phyloP scores from a whole-genome alignment of 2,113 vertebrate genomes.

The Protobothrops mucrosquamatus region DNA sequence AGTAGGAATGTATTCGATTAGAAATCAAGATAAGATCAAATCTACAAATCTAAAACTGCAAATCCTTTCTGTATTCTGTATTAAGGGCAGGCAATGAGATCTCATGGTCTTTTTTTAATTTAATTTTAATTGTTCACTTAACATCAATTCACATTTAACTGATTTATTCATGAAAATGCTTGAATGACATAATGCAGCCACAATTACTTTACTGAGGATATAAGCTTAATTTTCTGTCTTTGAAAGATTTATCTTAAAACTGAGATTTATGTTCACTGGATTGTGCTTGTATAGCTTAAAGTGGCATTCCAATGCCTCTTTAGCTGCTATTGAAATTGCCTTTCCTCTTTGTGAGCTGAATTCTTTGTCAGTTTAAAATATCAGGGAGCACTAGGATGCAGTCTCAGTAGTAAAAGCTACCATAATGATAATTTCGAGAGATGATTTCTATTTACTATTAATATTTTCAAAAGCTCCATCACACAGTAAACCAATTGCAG shows the following conservation, averaged over 20 bases:
- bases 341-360: constrained; percentile 4
- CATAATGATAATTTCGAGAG: constrained; percentile 17
- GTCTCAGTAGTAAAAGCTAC: constrained; percentile 19
- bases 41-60: neutral
- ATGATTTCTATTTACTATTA: constrained; percentile 1
- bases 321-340: constrained; percentile 18
- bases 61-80: neutral
- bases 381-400: neutral
- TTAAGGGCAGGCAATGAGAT: neutral
- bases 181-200: neutral
- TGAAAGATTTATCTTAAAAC: neutral
- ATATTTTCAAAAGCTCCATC: constrained; percentile 18
- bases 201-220: neutral
- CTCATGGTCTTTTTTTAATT: neutral
- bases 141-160: neutral
- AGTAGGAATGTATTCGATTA: neutral
- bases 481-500: constrained; percentile 42
- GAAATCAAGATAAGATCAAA: neutral
- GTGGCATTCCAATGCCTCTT: constrained; percentile 5
- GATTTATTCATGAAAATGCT: neutral
- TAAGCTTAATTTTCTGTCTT: neutral
- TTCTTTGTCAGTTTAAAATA: constrained; percentile 23
- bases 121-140: neutral
- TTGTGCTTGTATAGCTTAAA: neutral
- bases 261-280: neutral